phyloP scores from a whole-genome alignment of 2,888 invertebrate genomes.

The Chrysodeixis includens region DNA sequence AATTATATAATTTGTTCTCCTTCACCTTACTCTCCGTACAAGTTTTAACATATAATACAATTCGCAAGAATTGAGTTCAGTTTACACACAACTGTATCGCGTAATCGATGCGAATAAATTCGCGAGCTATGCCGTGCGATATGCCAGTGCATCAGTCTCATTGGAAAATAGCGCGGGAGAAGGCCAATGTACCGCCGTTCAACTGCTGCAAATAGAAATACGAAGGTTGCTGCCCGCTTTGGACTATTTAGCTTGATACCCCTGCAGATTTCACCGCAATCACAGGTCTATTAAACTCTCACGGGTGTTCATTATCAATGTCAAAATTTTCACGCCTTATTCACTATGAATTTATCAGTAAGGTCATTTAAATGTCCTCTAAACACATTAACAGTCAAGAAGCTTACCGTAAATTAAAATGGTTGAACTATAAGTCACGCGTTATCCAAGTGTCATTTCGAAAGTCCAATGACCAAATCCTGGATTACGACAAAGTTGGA shows the following conservation, averaged over 20 bases:
- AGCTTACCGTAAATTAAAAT: constrained; percentile 44
- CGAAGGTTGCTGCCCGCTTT: constrained; percentile 83
- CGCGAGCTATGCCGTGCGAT: constrained; percentile 66
- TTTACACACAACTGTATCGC: constrained; percentile 52
- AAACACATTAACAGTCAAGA: constrained; percentile 28
- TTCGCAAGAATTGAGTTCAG: constrained; percentile 45
- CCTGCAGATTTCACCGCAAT: constrained; percentile 62
- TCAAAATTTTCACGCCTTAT: constrained; percentile 8
- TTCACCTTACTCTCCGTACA: constrained; percentile 44
- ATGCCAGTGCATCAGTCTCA: constrained; percentile 74
- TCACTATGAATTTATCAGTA: constrained; percentile 18
- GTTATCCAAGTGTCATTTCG: constrained; percentile 61
- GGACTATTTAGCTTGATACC: constrained; percentile 74
- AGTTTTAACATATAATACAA: constrained; percentile 49
- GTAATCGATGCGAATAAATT: constrained; percentile 64
- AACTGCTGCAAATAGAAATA: constrained; percentile 82
- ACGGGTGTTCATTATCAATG: constrained; percentile 10
- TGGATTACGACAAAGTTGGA: constrained; percentile 80
- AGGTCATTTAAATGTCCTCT: constrained; percentile 17
- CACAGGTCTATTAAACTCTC: constrained; percentile 33
- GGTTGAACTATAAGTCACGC: constrained; percentile 55
- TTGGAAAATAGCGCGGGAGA: constrained; percentile 81
- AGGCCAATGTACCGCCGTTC: constrained; percentile 84
- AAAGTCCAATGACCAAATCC: constrained; percentile 78
- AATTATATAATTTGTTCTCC: constrained; percentile 58